phyloP scores from a whole-genome alignment of 2,888 invertebrate species.

The Copidosoma aretas region DNA sequence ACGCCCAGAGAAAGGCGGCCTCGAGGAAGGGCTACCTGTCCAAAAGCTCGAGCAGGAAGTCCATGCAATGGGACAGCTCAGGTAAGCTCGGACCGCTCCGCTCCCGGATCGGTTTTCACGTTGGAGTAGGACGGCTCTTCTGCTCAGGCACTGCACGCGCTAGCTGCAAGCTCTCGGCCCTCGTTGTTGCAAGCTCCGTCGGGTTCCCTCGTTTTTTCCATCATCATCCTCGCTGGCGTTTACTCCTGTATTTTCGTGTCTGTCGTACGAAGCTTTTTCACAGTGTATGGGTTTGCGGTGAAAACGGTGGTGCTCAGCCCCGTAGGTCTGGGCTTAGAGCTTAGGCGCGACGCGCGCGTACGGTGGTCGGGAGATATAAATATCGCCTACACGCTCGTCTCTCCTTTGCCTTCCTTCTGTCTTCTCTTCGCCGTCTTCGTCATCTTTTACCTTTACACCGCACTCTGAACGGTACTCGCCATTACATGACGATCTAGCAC shows the following conservation, averaged over 20 bases:
- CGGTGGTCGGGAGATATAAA: slow-evolving; percentile 23
- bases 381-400: slow-evolving; percentile 46
- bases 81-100: slow-evolving; percentile 65
- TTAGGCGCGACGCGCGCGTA: too few species aligned
- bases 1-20: slow-evolving; percentile 69
- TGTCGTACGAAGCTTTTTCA: too few species aligned
- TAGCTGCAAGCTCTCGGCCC: too few species aligned
- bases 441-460: too few species aligned
- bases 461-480: too few species aligned
- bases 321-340: not conserved
- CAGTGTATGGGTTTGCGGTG: not conserved
- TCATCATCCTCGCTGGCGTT: too few species aligned
- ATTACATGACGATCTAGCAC: too few species aligned
- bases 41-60: slow-evolving; percentile 68
- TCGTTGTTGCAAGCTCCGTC: too few species aligned
- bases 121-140: not conserved
- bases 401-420: slow-evolving; percentile 47
- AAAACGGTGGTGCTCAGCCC: not conserved
- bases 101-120: slow-evolving; percentile 16
- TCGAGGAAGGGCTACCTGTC: slow-evolving; percentile 36
- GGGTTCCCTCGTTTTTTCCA: too few species aligned
- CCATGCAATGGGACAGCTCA: slow-evolving; percentile 80
- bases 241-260: too few species aligned
- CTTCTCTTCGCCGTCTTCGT: not conserved
- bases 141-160: too few species aligned